Conservation (phyloP, 2,888 invertebrate genomes). For the Patella pellucida region DNA sequence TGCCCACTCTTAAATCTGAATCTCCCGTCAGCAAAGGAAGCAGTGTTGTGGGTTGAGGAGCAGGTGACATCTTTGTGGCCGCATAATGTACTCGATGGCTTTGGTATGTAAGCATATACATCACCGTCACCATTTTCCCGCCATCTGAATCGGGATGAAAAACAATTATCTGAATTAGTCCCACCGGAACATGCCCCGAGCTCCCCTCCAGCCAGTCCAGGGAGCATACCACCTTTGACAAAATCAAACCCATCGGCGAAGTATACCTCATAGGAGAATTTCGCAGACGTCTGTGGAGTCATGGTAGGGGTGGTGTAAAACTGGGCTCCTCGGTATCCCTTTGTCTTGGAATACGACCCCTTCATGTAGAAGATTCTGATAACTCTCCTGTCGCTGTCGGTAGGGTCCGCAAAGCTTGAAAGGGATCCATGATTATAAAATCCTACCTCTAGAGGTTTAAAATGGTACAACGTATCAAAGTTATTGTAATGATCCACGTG, state of each 20-base stretch:
- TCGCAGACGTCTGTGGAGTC: constrained; percentile 19
- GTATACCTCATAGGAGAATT: constrained; percentile 37
- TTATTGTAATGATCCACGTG: too few relatives aligned
- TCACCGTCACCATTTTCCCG: constrained; percentile 44
- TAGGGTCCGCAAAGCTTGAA: not conserved
- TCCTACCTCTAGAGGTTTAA: too few relatives aligned
- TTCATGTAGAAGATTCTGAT: constrained; percentile 10
- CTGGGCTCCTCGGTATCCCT: constrained; percentile 39
- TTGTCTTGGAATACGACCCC: not conserved
- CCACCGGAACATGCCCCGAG: constrained; percentile 44
- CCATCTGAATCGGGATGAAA: constrained; percentile 53
- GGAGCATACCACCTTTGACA: constrained; percentile 45
- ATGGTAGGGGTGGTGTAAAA: constrained; percentile 39
- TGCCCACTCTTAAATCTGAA: constrained; percentile 32
- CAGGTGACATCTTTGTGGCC: constrained; percentile 13
- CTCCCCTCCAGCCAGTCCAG: constrained; percentile 44
- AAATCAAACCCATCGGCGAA: constrained; percentile 17
- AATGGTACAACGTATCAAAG: too few relatives aligned
- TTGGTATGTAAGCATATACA: constrained; percentile 46
- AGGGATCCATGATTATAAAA: too few relatives aligned
- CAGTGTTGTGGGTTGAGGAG: not conserved
- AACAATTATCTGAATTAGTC: constrained; percentile 39
- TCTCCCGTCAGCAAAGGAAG: constrained; percentile 32
- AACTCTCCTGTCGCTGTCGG: not conserved
- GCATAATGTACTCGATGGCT: constrained; percentile 15